Base-by-base conservation (phyloP, 2,797 vertebrate genomes). In the Prunella strophiata region DNA sequence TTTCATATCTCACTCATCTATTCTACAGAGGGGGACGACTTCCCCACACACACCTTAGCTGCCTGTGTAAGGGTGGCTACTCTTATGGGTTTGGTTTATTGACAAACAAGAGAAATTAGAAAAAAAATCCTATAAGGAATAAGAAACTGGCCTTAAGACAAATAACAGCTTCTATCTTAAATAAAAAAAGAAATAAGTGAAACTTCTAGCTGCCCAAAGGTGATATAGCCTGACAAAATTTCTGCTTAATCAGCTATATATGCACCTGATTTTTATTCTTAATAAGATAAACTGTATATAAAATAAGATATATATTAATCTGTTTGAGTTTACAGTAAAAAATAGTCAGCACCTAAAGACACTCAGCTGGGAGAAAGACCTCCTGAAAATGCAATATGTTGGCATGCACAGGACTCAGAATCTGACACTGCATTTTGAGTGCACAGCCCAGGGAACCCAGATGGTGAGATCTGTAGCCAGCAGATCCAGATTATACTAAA, bases 31-130 rank as follows among this genome's bases (percentile, higher is more conserved):
- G 27, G 27, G 15, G 9, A 55, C 1, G 1, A 38, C 9, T 78
- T n/a, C 22, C 8, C 3, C 22, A 23, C 1, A 2, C 7, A 13
- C 4, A 67, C 52, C 36, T 36, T 36, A 36, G 36, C 2, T 3
- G 5, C 7, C 22, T 10, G 0, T 16, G 10, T 36, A 36, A 74
- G 45, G 45, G 34, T 29, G 22, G 11, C 13, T 70, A 18, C 10
- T 45, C 17, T 59, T 11, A 26, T 1, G 1, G 6, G 8, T 62
- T 90, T 66, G 13, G 2, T 80, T 84, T 84, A 47, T 42, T 72
- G 62, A 34, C 1, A 74, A 83, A 52, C 2, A 66, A 62, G 17
- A 52, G 5, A 71, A 71, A 59, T 34, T 67, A 26, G 12, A 12
- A 67, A 77, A 66, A 42, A n/a, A 27, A 20, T 30, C 9, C 27